Evolutionary conservation across 2,797 vertebrate genomes (phyloP), one percentile per base, ranked within the genome.

Genomic region (Diplodus sargus): DNA sequence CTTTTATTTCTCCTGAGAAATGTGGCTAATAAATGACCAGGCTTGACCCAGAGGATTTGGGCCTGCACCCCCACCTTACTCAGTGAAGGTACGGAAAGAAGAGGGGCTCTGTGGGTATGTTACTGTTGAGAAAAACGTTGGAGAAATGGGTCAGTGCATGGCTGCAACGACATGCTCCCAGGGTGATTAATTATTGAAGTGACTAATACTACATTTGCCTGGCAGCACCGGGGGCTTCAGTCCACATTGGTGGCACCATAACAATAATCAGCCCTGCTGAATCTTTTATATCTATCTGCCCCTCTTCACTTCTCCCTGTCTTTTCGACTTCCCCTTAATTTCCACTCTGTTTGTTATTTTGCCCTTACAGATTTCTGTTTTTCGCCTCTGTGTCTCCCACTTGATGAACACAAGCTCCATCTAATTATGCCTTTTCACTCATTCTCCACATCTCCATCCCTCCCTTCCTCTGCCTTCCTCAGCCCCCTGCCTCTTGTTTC

Each of bases 171-270:
- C 92, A 89, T 81, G 91, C 94, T 94, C 91, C 87, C 91, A 93
- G 90, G 91, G 86, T 93, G 90, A 95, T 95, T 95, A 93, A 96
- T 95, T 95, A 95, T 96, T 95, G 85, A 95, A 92, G 91, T 94
- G 93, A 95, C 92, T 94, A 95, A 96, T 95, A 93, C 92, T 93
- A 92, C 91, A 95, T 94, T 95, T 95, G 88, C 92, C 93, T 93
- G 86, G 85, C 84, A 94, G 93, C 91, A 81, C 82, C 73, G 81
- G 82, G 83, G 89, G 91, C 89, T 90, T 88, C 83, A 81, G 92
- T 93, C 87, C 89, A 91, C 86, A 87, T 90, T 89, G 89, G 89
- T 90, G 92, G 91, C 87, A 91, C 86, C 90, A 85, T 85, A 89
- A 89, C 88, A 93, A 91, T 86, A 91, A 88, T 90, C 87, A 87